Evolutionary conservation across 2,113 vertebrate species (phyloP).

Genomic region (Leucopsar rothschildi): DNA sequence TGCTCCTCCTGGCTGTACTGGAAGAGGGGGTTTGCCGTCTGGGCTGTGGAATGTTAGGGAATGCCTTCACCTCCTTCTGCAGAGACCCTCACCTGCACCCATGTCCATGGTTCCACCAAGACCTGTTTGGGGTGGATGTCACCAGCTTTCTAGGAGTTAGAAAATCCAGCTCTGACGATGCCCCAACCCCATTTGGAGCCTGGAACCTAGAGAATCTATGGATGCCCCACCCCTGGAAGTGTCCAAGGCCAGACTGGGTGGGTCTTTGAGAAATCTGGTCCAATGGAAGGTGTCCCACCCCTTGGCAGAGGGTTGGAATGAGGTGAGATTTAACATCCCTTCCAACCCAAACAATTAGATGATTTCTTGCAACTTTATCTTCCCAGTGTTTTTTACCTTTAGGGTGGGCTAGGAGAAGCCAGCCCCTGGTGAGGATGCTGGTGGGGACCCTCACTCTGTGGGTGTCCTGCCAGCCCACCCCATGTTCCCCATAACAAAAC

Average conservation of each 20-base stretch:
- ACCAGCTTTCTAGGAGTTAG: neutral
- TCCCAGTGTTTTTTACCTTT: neutral
- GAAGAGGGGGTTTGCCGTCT: accelerated
- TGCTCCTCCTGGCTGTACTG: neutral
- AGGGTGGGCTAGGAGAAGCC: neutral
- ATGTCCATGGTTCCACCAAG: accelerated
- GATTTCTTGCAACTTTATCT: neutral
- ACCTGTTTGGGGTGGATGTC: accelerated
- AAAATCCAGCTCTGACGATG: neutral
- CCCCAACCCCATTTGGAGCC: neutral
- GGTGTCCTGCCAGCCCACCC: neutral
- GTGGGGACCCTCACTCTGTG: neutral
- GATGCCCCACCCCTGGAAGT: neutral
- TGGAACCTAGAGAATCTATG: neutral
- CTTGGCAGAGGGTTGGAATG: neutral
- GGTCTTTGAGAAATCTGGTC: neutral
- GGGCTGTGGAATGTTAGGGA: neutral
- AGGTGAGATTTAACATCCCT: neutral
- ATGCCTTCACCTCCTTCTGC: neutral
- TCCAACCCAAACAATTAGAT: neutral
- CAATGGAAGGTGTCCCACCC: neutral
- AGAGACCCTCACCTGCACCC: neutral
- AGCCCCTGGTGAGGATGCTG: neutral
- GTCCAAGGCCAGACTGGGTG: neutral
- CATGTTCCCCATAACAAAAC: accelerated